Conservation (phyloP, 2,888 invertebrate species). For the Macrosoma leucophasiata region DNA sequence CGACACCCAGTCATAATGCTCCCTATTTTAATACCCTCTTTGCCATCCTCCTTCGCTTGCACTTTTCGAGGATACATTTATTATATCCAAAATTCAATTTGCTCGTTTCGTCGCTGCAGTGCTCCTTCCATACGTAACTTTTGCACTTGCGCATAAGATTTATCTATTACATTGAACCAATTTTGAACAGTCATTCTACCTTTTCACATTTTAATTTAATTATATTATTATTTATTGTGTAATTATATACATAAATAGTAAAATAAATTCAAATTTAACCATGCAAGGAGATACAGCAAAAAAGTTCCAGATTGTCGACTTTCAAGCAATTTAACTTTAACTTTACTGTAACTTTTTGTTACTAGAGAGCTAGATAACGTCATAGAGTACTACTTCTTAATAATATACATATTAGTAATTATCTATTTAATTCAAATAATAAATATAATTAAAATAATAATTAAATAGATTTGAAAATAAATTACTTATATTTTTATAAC, state of each 20-base stretch:
- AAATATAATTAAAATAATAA: too few relatives aligned
- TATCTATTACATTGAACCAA: neutral
- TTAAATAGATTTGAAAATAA: too few relatives aligned
- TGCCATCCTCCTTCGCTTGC: constrained; percentile 21
- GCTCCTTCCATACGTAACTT: constrained; percentile 10
- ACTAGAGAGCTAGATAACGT: too few relatives aligned
- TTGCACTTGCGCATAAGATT: constrained; percentile 13
- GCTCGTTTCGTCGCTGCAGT: constrained; percentile 21
- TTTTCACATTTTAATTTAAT: neutral
- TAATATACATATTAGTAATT: too few relatives aligned
- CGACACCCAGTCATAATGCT: constrained; percentile 42
- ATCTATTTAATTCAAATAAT: too few relatives aligned
- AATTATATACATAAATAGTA: neutral
- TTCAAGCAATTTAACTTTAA: too few relatives aligned
- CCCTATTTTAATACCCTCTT: constrained; percentile 43
- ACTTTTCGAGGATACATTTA: constrained; percentile 26
- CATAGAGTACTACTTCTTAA: too few relatives aligned
- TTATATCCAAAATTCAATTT: constrained; percentile 27
- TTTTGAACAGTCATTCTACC: neutral
- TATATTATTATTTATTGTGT: neutral
- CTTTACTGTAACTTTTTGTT: too few relatives aligned
- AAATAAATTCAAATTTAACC: too few relatives aligned
- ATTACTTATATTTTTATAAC: too few relatives aligned
- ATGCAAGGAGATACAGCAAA: too few relatives aligned
- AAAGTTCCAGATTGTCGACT: too few relatives aligned